Conservation (phyloP, 2,797 vertebrate species). For the Eulemur coronatus region DNA sequence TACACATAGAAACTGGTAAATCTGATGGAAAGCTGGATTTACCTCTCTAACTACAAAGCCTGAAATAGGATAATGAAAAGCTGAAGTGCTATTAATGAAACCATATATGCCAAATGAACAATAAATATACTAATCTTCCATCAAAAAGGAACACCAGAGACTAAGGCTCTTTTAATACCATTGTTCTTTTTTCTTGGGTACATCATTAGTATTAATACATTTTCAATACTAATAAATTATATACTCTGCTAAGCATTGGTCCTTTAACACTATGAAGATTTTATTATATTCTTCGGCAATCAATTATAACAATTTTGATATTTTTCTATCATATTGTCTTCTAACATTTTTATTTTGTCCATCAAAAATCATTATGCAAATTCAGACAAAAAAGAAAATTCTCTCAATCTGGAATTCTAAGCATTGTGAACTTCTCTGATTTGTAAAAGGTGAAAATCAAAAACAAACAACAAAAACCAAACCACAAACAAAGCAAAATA, state of each 20-base stretch:
- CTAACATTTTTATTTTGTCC: conserved; percentile 36
- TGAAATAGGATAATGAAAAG: conserved; percentile 37
- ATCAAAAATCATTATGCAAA: conserved; percentile 26
- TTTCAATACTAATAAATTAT: conserved; percentile 41
- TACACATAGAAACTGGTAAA: not conserved
- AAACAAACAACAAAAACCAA: not conserved
- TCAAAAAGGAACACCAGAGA: conserved; percentile 29
- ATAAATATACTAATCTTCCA: not conserved
- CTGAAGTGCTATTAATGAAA: not conserved
- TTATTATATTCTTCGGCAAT: not conserved
- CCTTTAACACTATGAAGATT: conserved; percentile 19
- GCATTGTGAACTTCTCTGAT: conserved; percentile 10
- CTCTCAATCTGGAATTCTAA: conserved; percentile 40
- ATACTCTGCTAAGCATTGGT: not conserved
- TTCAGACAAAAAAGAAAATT: not conserved
- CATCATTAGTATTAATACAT: not conserved
- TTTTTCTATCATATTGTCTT: conserved; percentile 43
- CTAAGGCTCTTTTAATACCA: conserved; percentile 19
- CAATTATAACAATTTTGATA: conserved; percentile 21
- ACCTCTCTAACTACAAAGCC: not conserved
- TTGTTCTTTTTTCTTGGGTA: conserved; percentile 3
- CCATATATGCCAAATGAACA: not conserved
- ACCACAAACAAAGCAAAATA: conserved; percentile 11
- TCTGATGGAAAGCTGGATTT: not conserved
- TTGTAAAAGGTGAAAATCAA: conserved; percentile 7